Evolutionary conservation across 1,140 invertebrate genomes (phyloP), one percentile per base, ranked within the genome.

Genomic region (Trinorchestia longiramus): DNA sequence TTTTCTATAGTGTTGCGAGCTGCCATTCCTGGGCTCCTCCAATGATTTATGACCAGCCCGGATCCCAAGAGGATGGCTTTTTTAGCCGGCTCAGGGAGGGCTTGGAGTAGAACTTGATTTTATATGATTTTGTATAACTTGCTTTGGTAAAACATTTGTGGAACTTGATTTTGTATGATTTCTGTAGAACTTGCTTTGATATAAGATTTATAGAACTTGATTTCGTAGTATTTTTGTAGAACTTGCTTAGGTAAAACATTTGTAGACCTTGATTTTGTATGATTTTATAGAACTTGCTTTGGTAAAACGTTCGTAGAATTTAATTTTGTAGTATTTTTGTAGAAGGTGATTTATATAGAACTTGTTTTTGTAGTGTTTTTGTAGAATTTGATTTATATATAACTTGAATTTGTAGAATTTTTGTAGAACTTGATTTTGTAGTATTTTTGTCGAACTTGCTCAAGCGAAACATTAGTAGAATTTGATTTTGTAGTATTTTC

Each of bases 1-100:
- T 94, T 94, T 94, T 94, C 92, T 94, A 94, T 94, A 94, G 92
- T 47, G 92, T 43, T 43, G 43, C 44, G 92, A 94, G 92, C 92
- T 94, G 92, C 92, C 92, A 94, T 44, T 45, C 41, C 36, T 8
- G 43, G 11, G 44, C 44, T 47, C 41, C 6, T 45, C 43, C 92
- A 44, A 94, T 94, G 92, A 94, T 94, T 94, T 94, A 94, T 44
- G 92, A 94, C 44, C 43, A n/a, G 88, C 47, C 43, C 11, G 43
- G 43, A 42, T 94, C 92, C 43, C 92, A 8, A 11, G 92, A 43
- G 92, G 92, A 47, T 11, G 44, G 43, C 92, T 94, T 42, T 41
- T 28, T 91, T 42, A 42, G 88, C 88, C 43, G 41, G 19, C 43
- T 23, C 88, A 43, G 15, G 41, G 44, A 44, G 11, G 43, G 41